These are phyloP conservation scores for Galerucella pusilla DNA, from an alignment of 2,888 invertebrate species.

Conservation along the genomic window DNA sequence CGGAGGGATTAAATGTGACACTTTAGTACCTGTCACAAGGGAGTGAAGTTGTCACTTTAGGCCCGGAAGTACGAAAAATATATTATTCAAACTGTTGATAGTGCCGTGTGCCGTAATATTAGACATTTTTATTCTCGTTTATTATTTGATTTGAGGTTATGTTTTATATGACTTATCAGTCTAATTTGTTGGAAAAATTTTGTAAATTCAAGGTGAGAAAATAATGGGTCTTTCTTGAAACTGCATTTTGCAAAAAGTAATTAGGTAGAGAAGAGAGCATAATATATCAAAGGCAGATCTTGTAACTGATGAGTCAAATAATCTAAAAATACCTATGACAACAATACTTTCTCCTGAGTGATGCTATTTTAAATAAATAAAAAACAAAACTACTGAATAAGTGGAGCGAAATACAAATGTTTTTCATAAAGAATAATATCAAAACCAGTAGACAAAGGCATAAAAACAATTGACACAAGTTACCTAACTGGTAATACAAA, in stretches of 20 bases:
- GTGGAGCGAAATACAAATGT: conserved; percentile 10
- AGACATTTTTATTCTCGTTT: background rate
- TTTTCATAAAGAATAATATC: background rate
- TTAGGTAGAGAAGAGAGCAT: background rate
- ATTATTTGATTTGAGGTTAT: background rate
- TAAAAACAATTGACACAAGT: conserved; percentile 7
- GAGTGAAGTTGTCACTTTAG: too few species aligned
- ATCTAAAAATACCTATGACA: background rate
- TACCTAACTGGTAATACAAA: background rate
- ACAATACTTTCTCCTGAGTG: background rate
- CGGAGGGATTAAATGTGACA: too few species aligned
- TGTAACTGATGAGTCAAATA: background rate
- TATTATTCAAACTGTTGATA: too few species aligned
- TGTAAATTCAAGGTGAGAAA: background rate
- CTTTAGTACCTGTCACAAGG: too few species aligned
- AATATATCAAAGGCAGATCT: background rate
- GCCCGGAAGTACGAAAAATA: too few species aligned
- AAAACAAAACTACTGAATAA: background rate
- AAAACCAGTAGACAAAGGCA: conserved; percentile 17
- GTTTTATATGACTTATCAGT: background rate
- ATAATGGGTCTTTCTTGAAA: background rate
- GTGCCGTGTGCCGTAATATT: background rate
- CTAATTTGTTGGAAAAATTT: background rate
- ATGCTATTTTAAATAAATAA: background rate
- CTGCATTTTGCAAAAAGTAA: background rate